Evolutionary conservation across 2,888 invertebrate genomes (phyloP).

Genomic region (Epistrophe eligans): DNA sequence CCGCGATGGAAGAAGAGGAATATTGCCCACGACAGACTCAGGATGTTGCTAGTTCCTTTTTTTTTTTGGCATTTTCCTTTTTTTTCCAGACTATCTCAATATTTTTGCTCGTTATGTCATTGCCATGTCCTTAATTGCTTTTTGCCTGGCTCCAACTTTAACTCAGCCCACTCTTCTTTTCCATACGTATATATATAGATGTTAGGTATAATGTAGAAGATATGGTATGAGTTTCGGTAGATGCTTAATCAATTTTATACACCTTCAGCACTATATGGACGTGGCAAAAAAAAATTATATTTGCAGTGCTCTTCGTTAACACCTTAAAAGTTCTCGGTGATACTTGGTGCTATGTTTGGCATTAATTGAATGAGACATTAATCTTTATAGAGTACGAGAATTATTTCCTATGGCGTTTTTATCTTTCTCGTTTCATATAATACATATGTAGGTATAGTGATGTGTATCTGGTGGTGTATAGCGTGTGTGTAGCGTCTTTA

Average conservation of each 20-base stretch:
- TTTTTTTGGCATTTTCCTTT: slow-evolving; percentile 17
- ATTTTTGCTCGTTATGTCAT: slow-evolving; percentile 76
- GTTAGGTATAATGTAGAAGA: not conserved
- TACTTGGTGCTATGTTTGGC: slow-evolving; percentile 62
- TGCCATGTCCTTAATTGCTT: slow-evolving; percentile 76
- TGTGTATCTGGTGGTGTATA: too few species aligned
- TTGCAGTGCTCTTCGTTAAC: slow-evolving; percentile 71
- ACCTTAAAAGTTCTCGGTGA: slow-evolving; percentile 62
- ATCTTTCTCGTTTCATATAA: not conserved
- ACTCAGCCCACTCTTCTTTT: not conserved
- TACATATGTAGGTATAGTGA: not conserved
- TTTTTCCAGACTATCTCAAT: slow-evolving; percentile 72
- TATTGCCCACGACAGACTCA: slow-evolving; percentile 40
- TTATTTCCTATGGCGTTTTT: slow-evolving; percentile 39
- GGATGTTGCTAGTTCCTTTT: slow-evolving; percentile 40
- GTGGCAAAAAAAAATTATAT: slow-evolving; percentile 37
- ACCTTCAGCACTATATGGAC: slow-evolving; percentile 65
- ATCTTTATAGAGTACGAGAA: slow-evolving; percentile 58
- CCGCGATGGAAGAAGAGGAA: slow-evolving; percentile 14
- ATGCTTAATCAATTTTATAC: slow-evolving; percentile 76
- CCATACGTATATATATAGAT: not conserved
- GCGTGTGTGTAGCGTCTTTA: slow-evolving; percentile 1
- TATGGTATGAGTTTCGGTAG: not conserved
- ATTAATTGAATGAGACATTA: slow-evolving; percentile 75
- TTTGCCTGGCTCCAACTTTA: slow-evolving; percentile 51